A percentile compares a stretch with the other conserved stretches of the same genome.
These are phyloP conservation scores for Chesias legatella DNA, from an alignment of 2,888 invertebrate species.

Conservation along the genomic window DNA sequence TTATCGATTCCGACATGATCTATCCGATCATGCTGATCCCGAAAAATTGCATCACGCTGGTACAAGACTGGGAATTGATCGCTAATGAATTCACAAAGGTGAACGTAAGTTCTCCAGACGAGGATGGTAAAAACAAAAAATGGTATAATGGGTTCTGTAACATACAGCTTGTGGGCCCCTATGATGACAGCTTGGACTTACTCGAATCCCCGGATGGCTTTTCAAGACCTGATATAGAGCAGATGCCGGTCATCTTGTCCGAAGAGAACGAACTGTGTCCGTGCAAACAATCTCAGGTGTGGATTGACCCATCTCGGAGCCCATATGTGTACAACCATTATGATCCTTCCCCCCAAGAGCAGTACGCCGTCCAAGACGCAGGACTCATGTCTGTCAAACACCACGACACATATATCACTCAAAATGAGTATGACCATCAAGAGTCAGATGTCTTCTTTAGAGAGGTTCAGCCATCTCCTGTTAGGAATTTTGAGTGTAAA, in stretches of 20 bases:
- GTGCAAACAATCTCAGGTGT: conserved; percentile 56
- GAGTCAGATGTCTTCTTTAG: conserved; percentile 50
- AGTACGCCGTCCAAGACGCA: conserved; percentile 44
- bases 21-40: conserved; percentile 61
- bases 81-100: conserved; percentile 60
- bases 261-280: conserved; percentile 41
- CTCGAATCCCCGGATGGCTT: conserved; percentile 17
- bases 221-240: conserved; percentile 21
- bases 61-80: conserved; percentile 48
- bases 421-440: conserved; percentile 58
- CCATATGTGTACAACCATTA: conserved; percentile 62
- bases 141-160: conserved; percentile 63
- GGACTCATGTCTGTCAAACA: conserved; percentile 55
- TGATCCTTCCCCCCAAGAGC: conserved; percentile 38
- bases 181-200: conserved; percentile 32
- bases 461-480: conserved; percentile 26
- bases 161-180: conserved; percentile 54
- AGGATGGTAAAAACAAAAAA: conserved; percentile 50
- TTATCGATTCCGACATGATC: conserved; percentile 35
- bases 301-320: conserved; percentile 64
- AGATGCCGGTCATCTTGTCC: conserved; percentile 38
- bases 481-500: conserved; percentile 41
- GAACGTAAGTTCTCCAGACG: conserved; percentile 54
- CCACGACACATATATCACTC: conserved; percentile 60
- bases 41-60: conserved; percentile 53